These are phyloP conservation scores for Amphipoea lucens DNA, from an alignment of 2,888 invertebrate genomes.

Conservation along the genomic window DNA sequence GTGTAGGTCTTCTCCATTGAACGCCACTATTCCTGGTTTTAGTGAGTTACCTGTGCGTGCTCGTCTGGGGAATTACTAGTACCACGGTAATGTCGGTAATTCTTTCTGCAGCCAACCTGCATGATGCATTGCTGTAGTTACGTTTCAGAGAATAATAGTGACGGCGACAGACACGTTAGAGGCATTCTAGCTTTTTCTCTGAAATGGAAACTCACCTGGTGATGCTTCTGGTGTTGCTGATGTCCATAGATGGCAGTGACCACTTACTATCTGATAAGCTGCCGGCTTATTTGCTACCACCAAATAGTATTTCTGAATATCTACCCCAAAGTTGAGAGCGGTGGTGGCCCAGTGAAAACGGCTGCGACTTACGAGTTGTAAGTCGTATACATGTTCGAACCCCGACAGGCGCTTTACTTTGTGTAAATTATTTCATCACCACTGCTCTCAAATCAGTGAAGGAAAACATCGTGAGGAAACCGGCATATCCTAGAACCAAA, in stretches of 20 bases:
- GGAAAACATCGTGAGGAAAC: no score
- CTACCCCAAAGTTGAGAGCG: no score
- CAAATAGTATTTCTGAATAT: neutral
- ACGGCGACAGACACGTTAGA: neutral
- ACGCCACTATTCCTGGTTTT: neutral
- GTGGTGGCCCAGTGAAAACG: no score
- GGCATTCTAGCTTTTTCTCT: neutral
- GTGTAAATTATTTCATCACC: no score
- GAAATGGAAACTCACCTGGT: neutral
- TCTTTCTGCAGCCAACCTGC: neutral
- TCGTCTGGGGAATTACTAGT: neutral
- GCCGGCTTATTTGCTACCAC: neutral
- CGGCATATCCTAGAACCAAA: no score
- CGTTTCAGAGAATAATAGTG: neutral
- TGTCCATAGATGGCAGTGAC: neutral
- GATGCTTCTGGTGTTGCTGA: neutral
- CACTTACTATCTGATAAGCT: no score
- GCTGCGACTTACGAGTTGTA: no score
- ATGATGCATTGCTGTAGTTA: neutral
- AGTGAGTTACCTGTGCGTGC: neutral
- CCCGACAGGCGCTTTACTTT: no score
- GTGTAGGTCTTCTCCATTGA: neutral
- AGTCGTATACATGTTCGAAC: no score
- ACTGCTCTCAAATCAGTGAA: no score
- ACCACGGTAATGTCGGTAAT: no score